These are phyloP conservation scores for Phanerotoma sp. DNA, from an alignment of 2,888 invertebrate genomes.

Conservation along the genomic window DNA sequence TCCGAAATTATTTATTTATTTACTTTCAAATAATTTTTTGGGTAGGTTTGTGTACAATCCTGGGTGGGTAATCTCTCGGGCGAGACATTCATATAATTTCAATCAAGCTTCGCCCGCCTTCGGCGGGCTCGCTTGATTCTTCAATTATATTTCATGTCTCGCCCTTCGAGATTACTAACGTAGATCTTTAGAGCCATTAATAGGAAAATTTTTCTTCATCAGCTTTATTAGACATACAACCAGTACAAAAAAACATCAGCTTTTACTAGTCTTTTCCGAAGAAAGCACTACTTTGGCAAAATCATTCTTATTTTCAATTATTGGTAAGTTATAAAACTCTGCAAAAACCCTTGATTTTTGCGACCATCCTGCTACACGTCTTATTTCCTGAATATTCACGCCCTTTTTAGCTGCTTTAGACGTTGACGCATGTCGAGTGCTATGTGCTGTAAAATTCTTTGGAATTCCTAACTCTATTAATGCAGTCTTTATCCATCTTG, in stretches of 20 bases:
- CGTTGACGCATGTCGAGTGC: constrained; percentile 24
- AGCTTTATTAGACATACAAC: no score
- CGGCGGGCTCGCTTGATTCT: background rate
- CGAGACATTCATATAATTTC: background rate
- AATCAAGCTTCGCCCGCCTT: background rate
- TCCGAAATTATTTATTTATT: no score
- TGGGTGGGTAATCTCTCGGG: constrained; percentile 1
- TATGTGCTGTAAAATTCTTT: constrained; percentile 22
- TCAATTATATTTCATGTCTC: constrained; percentile 1
- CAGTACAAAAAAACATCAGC: no score
- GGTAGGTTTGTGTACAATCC: no score
- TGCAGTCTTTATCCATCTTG: constrained; percentile 22
- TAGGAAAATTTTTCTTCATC: background rate
- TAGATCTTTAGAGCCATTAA: constrained; percentile 1
- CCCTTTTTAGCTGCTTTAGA: constrained; percentile 22
- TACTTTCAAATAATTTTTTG: no score
- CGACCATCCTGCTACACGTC: constrained; percentile 23
- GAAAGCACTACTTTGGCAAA: background rate
- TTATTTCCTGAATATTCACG: constrained; percentile 14
- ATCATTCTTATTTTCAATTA: background rate
- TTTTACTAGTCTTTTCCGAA: background rate
- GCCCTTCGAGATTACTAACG: background rate
- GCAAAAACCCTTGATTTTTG: constrained; percentile 14
- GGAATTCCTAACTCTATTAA: constrained; percentile 16
- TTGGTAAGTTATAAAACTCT: constrained; percentile 19